phyloP scores from a whole-genome alignment of 2,888 invertebrate species.

The Drosophila seclusa region DNA sequence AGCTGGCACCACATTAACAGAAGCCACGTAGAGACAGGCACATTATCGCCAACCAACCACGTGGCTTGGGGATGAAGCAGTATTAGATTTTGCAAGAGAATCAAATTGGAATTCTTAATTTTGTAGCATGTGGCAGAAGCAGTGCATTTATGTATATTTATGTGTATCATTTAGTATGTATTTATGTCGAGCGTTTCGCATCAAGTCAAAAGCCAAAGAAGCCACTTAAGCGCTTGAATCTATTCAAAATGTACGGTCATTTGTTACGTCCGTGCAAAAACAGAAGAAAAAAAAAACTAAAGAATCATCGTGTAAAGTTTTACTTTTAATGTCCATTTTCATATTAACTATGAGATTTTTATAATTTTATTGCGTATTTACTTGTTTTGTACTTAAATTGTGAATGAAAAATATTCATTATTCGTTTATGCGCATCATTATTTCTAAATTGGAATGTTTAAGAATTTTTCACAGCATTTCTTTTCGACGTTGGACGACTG shows the following conservation, averaged over 20 bases:
- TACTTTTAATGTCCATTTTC: conserved; percentile 33
- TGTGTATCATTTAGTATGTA: conserved; percentile 52
- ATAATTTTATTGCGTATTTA: conserved; percentile 64
- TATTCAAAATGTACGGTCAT: conserved; percentile 3
- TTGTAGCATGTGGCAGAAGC: conserved; percentile 32
- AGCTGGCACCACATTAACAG: conserved; percentile 11
- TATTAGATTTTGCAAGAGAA: conserved; percentile 53
- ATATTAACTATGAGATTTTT: conserved; percentile 46
- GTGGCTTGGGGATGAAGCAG: conserved; percentile 54
- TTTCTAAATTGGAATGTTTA: conserved; percentile 35
- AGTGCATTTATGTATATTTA: conserved; percentile 60
- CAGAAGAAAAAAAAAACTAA: background rate
- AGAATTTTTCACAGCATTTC: conserved; percentile 44
- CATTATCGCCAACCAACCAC: no score
- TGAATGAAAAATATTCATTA: conserved; percentile 59
- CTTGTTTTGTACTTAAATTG: conserved; percentile 71
- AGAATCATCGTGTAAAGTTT: conserved; percentile 28
- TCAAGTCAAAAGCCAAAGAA: conserved; percentile 57
- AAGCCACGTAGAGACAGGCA: conserved; percentile 18
- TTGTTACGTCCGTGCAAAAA: background rate
- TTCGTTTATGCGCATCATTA: conserved; percentile 33
- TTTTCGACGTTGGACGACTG: conserved; percentile 82
- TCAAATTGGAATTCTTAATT: conserved; percentile 23
- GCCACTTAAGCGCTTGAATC: conserved; percentile 21
- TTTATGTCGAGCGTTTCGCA: conserved; percentile 35